These are phyloP conservation scores for Rhabditoides inermis DNA, from an alignment of 2,888 invertebrate genomes.

Conservation along the genomic window DNA sequence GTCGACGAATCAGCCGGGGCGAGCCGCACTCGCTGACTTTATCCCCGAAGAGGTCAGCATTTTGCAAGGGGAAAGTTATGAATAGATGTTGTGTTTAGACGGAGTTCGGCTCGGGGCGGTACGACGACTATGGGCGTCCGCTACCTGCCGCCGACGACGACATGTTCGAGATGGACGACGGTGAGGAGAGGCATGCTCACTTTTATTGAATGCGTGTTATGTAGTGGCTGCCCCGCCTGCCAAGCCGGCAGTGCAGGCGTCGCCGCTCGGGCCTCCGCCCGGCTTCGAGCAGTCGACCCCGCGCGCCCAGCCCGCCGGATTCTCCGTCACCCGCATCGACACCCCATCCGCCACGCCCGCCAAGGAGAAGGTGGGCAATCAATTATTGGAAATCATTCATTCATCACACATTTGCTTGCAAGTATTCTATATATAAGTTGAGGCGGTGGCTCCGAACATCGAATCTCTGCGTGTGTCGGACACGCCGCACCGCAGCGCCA, in stretches of 20 bases:
- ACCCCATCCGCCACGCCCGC: not conserved
- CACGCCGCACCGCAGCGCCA: slow-evolving; percentile 9
- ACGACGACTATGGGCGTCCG: too few species aligned
- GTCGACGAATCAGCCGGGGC: slow-evolving; percentile 17
- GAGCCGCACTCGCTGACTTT: not conserved
- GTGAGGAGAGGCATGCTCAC: too few species aligned
- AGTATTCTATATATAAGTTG: not conserved
- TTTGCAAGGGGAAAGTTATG: not conserved
- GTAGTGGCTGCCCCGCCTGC: too few species aligned
- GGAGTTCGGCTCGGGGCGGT: too few species aligned
- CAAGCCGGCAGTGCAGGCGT: too few species aligned
- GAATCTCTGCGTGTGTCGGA: slow-evolving; percentile 12
- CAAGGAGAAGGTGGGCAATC: not conserved
- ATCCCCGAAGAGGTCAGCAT: slow-evolving; percentile 12
- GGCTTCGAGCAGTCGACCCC: too few species aligned
- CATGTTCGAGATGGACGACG: slow-evolving; percentile 28
- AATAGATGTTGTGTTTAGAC: too few species aligned
- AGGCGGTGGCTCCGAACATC: slow-evolving; percentile 13
- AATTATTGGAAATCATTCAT: too few species aligned
- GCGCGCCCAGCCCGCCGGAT: not conserved
- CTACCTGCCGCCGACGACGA: slow-evolving; percentile 10
- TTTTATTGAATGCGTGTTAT: too few species aligned
- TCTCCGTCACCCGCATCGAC: not conserved
- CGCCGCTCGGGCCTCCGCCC: too few species aligned
- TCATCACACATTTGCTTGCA: not conserved